These are phyloP conservation scores for Smithornis capensis DNA, from an alignment of 2,113 vertebrate species.

Conservation along the genomic window DNA sequence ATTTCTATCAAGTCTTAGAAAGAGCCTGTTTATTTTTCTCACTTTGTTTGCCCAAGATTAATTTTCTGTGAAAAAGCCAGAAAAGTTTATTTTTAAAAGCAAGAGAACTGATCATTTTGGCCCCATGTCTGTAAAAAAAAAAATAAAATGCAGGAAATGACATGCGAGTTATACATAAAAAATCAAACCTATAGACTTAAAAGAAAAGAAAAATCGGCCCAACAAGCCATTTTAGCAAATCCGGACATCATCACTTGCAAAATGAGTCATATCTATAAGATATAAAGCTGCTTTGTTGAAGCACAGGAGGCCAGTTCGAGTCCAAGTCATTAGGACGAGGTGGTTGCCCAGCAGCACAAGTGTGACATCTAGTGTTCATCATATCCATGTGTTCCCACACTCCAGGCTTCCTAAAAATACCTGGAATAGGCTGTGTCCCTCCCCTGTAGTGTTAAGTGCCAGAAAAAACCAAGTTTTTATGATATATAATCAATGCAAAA, in stretches of 20 bases:
- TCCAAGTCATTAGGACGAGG: not conserved
- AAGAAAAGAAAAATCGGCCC: not conserved
- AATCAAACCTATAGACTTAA: not conserved
- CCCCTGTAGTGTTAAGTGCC: not conserved
- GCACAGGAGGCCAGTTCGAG: not conserved
- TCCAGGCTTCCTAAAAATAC: not conserved
- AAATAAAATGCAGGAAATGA: not conserved
- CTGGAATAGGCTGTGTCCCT: not conserved
- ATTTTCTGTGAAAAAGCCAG: not conserved
- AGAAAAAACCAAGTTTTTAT: not conserved
- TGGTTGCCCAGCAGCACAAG: not conserved
- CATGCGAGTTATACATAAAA: not conserved
- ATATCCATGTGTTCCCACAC: not conserved
- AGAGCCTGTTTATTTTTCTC: not conserved
- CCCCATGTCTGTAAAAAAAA: not conserved
- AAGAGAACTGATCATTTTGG: constrained; percentile 20
- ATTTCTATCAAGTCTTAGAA: not conserved
- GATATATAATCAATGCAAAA: not conserved
- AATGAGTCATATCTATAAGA: not conserved
- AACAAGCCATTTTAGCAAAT: not conserved
- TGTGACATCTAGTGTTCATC: constrained; percentile 21
- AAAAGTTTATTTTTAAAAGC: not conserved
- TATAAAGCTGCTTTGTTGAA: not conserved
- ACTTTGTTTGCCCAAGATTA: not conserved
- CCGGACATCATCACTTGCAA: not conserved